phyloP scores from a whole-genome alignment of 2,888 invertebrate species.

The Platypus cylindrus region DNA sequence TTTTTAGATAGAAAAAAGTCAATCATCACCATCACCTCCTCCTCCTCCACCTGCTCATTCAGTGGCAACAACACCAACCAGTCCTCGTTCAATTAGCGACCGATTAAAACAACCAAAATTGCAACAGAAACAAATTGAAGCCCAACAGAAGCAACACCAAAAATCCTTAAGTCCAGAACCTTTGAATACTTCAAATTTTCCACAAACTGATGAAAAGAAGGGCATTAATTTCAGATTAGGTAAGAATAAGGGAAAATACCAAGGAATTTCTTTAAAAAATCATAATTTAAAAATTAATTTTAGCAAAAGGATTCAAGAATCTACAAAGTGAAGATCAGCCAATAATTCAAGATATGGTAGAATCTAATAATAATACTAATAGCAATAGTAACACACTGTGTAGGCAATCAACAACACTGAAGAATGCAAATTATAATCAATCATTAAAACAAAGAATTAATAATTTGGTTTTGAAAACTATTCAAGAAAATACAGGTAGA shows the following conservation, averaged over 20 bases:
- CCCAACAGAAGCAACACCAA: slow-evolving; percentile 18
- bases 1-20: slow-evolving; percentile 13
- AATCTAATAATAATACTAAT: slow-evolving; percentile 2
- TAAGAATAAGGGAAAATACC: too few species aligned
- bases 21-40: slow-evolving; percentile 10
- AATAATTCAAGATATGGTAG: not conserved
- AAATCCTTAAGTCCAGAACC: slow-evolving; percentile 26
- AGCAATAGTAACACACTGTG: too few species aligned
- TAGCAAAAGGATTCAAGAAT: not conserved
- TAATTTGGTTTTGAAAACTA: slow-evolving; percentile 73
- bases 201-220: slow-evolving; percentile 14
- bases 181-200: slow-evolving; percentile 12
- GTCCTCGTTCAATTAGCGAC: slow-evolving; percentile 30
- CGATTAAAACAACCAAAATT: slow-evolving; percentile 31
- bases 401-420: not conserved
- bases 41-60: slow-evolving; percentile 7
- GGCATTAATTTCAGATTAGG: slow-evolving; percentile 23
- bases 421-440: slow-evolving; percentile 48
- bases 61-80: too few species aligned
- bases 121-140: slow-evolving; percentile 25
- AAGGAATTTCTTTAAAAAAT: too few species aligned
- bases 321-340: not conserved
- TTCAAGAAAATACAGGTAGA: slow-evolving; percentile 68
- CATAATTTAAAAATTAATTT: too few species aligned
- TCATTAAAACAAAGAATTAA: slow-evolving; percentile 80